Conservation (phyloP, 2,797 vertebrate genomes). For the Anisognathus igniventris region DNA sequence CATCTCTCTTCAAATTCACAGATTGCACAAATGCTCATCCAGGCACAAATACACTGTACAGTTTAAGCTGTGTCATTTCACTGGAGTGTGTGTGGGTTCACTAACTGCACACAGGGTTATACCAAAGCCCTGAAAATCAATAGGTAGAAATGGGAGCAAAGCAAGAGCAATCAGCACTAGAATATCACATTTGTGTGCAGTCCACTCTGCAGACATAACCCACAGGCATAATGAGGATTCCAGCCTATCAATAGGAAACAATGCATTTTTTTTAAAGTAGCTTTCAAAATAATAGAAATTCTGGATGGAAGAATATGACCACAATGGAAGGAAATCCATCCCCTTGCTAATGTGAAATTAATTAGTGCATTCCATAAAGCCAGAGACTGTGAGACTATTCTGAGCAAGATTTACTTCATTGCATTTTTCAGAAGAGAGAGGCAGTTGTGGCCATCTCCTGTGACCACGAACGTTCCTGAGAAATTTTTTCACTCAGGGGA, state of each 20-base stretch:
- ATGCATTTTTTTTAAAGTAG: background rate
- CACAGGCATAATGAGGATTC: background rate
- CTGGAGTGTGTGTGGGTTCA: background rate
- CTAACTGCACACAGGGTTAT: background rate
- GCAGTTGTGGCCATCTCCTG: background rate
- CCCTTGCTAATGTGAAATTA: background rate
- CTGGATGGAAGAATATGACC: background rate
- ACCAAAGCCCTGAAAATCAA: slow-evolving; percentile 19
- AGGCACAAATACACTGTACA: background rate
- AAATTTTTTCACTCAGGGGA: background rate
- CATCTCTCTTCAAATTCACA: slow-evolving; percentile 19
- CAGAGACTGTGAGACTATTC: background rate
- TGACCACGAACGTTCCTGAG: background rate
- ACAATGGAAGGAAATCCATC: background rate
- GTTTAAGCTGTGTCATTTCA: slow-evolving; percentile 16
- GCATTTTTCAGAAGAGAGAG: background rate
- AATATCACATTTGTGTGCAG: background rate
- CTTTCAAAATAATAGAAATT: slow-evolving; percentile 4
- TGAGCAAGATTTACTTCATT: background rate
- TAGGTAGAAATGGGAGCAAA: background rate
- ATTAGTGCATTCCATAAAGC: background rate
- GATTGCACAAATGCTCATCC: background rate
- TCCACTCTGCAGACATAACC: background rate
- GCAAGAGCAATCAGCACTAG: background rate
- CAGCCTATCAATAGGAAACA: background rate